A percentile compares a stretch with the other conserved stretches of the same genome.
These are phyloP conservation scores for Marasmarcha lunaedactyla DNA, from an alignment of 2,888 invertebrate species.

Conservation along the genomic window DNA sequence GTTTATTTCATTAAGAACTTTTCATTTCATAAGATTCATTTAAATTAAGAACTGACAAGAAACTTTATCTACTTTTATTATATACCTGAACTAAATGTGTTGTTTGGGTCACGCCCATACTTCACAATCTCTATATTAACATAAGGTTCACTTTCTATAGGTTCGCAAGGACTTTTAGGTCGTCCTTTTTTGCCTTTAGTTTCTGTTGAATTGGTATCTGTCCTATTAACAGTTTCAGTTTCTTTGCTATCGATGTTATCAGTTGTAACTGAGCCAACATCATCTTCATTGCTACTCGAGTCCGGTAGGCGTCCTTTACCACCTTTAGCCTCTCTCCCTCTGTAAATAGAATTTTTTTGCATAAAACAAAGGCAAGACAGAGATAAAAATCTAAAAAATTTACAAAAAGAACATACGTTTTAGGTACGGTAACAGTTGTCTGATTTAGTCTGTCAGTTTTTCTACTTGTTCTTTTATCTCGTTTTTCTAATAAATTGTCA, in stretches of 20 bases:
- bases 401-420: constrained; percentile 49
- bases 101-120: constrained; percentile 77
- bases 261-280: too few species aligned
- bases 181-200: constrained; percentile 52
- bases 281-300: constrained; percentile 19
- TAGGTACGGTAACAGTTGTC: constrained; percentile 59
- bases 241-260: constrained; percentile 24
- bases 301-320: constrained; percentile 36
- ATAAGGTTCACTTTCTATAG: constrained; percentile 73
- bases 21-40: too few species aligned
- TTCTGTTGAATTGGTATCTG: constrained; percentile 35
- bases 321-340: constrained; percentile 57
- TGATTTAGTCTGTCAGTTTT: constrained; percentile 63
- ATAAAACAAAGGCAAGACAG: too few species aligned
- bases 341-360: constrained; percentile 22
- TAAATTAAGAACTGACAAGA: too few species aligned
- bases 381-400: too few species aligned
- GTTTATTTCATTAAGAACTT: too few species aligned
- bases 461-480: constrained; percentile 61
- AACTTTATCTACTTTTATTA: too few species aligned
- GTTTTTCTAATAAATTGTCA: constrained; percentile 42
- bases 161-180: constrained; percentile 76
- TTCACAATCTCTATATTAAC: constrained; percentile 79
- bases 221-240: constrained; percentile 21
- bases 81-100: constrained; percentile 77